phyloP scores from a whole-genome alignment of 2,797 vertebrate genomes.

The Apogon talboti region DNA sequence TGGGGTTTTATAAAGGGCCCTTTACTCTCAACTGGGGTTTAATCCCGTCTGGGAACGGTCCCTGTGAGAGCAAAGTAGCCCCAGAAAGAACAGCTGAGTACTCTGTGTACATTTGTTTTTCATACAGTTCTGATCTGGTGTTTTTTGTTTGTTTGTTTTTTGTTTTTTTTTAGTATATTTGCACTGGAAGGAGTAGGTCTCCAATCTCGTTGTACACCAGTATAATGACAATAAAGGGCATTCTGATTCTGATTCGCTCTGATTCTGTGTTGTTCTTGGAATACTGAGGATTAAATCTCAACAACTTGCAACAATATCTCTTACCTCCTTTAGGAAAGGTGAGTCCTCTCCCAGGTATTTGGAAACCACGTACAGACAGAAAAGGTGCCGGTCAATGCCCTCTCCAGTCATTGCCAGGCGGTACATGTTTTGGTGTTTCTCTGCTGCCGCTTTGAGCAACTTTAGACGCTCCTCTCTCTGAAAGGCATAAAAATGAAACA shows the following conservation, averaged over 20 bases:
- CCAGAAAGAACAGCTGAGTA: not conserved
- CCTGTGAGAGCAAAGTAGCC: too few species aligned
- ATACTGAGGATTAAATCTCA: not conserved
- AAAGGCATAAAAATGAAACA: not conserved
- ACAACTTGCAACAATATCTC: conserved; percentile 9
- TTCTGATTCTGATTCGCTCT: too few species aligned
- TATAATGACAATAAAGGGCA: too few species aligned
- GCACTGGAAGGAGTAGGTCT: too few species aligned
- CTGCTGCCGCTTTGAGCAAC: conserved; percentile 85
- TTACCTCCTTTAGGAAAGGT: conserved; percentile 93
- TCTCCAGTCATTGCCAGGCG: conserved; percentile 93
- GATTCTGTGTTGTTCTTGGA: too few species aligned
- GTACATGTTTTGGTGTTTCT: conserved; percentile 92
- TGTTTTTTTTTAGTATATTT: too few species aligned
- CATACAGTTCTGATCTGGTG: too few species aligned
- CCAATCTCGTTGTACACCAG: too few species aligned
- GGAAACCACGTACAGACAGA: conserved; percentile 97
- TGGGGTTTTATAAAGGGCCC: too few species aligned
- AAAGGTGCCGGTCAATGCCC: conserved; percentile 96
- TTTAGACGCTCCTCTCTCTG: conserved; percentile 87
- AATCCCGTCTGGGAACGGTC: too few species aligned
- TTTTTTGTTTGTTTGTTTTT: too few species aligned
- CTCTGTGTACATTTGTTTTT: not conserved
- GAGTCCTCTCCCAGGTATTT: conserved; percentile 96
- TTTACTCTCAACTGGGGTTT: too few species aligned